Evolutionary conservation across 2,113 vertebrate species (phyloP).

Genomic region (Rhabdornis inornatus): DNA sequence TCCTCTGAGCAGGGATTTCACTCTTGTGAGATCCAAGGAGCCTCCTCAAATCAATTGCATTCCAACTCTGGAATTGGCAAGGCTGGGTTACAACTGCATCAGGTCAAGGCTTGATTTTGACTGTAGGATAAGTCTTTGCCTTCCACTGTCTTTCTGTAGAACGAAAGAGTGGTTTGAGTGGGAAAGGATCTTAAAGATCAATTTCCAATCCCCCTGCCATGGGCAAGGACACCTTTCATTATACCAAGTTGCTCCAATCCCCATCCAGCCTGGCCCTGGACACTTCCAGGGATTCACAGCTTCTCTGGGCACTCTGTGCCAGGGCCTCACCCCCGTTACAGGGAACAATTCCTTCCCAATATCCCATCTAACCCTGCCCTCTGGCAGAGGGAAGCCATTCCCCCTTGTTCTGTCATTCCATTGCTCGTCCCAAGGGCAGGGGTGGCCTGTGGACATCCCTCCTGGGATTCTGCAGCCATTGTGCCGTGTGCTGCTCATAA

Average conservation of each 20-base stretch:
- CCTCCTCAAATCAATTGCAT: neutral
- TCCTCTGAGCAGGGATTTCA: neutral
- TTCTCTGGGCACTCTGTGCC: neutral
- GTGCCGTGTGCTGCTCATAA: neutral
- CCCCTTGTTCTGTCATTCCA: neutral
- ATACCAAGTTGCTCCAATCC: fast-evolving
- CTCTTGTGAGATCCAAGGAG: neutral
- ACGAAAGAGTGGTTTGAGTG: neutral
- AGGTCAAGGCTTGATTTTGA: neutral
- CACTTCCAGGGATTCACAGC: neutral
- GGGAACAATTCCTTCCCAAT: fast-evolving
- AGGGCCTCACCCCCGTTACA: fast-evolving
- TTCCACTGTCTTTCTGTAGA: neutral
- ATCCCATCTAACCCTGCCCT: fast-evolving
- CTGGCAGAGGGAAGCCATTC: neutral
- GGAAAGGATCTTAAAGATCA: neutral
- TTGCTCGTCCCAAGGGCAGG: neutral
- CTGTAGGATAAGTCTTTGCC: neutral
- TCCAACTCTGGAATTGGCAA: neutral
- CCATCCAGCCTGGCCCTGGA: fast-evolving
- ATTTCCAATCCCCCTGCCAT: neutral
- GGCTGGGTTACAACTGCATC: neutral
- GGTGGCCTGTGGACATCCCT: neutral
- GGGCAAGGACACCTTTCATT: neutral
- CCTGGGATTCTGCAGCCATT: neutral